Conservation (phyloP, 2,888 invertebrate species). For the Apoda limacodes region DNA sequence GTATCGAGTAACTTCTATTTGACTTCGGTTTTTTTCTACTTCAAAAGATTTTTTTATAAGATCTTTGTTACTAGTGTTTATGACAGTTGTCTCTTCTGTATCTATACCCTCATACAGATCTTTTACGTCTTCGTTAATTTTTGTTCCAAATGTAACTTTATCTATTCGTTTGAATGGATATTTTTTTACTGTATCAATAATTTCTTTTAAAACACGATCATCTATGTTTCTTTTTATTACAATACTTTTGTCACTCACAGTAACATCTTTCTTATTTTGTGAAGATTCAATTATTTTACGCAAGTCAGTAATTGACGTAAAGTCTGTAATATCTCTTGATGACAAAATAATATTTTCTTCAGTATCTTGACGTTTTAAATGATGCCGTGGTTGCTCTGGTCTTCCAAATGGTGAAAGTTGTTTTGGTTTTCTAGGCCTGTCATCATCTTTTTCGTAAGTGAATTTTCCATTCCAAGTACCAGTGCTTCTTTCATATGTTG, state of each 20-base stretch:
- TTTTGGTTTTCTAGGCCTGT: conserved; percentile 50
- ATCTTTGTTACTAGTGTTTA: conserved; percentile 45
- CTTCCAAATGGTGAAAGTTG: conserved; percentile 55
- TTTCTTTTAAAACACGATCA: conserved; percentile 55
- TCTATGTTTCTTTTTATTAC: conserved; percentile 60
- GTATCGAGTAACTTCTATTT: conserved; percentile 62
- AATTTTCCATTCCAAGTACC: conserved; percentile 72
- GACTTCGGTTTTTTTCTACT: conserved; percentile 57
- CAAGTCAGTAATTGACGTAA: conserved; percentile 58
- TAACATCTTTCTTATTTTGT: conserved; percentile 52
- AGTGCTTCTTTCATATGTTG: conserved; percentile 56
- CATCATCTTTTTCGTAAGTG: conserved; percentile 58
- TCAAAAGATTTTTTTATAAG: conserved; percentile 56
- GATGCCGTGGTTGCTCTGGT: conserved; percentile 51
- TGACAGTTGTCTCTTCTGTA: conserved; percentile 47
- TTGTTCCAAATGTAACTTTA: conserved; percentile 66
- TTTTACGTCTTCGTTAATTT: conserved; percentile 71
- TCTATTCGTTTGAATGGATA: conserved; percentile 63
- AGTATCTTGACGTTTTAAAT: conserved; percentile 57
- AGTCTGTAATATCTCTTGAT: conserved; percentile 60
- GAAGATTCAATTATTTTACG: conserved; percentile 58
- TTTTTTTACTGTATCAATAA: conserved; percentile 60
- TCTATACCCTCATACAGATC: conserved; percentile 61
- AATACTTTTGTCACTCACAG: conserved; percentile 58
- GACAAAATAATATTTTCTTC: conserved; percentile 61